Conservation (phyloP, 1,140 invertebrate genomes). For the Laupala kohalensis region DNA sequence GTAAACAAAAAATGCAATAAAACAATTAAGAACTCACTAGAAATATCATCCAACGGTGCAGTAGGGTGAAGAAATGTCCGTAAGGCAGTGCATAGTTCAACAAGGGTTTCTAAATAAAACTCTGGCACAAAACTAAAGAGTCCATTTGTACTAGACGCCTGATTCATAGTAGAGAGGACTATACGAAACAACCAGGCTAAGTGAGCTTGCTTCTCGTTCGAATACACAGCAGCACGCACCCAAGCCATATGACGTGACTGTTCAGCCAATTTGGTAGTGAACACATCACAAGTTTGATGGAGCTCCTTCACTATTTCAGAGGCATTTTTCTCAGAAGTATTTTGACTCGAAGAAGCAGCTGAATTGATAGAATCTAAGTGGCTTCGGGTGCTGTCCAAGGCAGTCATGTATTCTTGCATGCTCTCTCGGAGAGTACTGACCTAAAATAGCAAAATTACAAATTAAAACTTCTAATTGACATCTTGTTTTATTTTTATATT, state of each 20-base stretch:
- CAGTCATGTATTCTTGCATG: conserved; percentile 40
- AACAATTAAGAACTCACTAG: conserved; percentile 27
- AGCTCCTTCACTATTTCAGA: conserved; percentile 34
- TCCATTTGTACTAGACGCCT: conserved; percentile 42
- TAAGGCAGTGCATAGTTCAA: conserved; percentile 47
- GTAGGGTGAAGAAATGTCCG: conserved; percentile 50
- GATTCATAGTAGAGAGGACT: conserved; percentile 39
- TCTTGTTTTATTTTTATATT: too few species aligned
- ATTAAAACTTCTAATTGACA: too few species aligned
- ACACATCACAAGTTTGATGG: conserved; percentile 32
- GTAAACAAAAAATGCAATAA: background rate
- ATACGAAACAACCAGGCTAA: conserved; percentile 44
- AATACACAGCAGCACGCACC: conserved; percentile 45
- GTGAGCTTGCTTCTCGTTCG: conserved; percentile 42
- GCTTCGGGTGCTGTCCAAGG: conserved; percentile 35
- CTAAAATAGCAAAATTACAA: conserved; percentile 1
- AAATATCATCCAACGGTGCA: conserved; percentile 38
- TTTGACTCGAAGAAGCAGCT: conserved; percentile 1
- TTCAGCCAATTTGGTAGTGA: conserved; percentile 40
- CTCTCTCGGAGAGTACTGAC: conserved; percentile 34
- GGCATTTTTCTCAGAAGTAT: conserved; percentile 19
- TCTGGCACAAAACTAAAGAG: conserved; percentile 71
- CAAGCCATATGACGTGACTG: conserved; percentile 47
- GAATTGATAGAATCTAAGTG: conserved; percentile 27
- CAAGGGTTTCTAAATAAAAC: conserved; percentile 60